phyloP scores from a whole-genome alignment of 2,888 invertebrate species.

The Nephrotoma guestfalica region DNA sequence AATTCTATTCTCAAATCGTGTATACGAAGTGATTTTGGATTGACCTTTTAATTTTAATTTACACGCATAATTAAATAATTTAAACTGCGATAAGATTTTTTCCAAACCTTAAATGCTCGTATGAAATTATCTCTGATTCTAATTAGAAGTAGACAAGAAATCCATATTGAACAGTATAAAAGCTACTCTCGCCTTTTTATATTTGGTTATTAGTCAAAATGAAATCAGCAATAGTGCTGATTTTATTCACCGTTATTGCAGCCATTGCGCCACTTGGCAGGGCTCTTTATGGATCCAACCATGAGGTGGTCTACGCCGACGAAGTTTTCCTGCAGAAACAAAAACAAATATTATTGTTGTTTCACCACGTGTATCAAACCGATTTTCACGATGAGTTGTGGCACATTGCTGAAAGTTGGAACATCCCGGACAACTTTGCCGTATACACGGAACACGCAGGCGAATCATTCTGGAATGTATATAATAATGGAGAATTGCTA shows the following conservation, averaged over 20 bases:
- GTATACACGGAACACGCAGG: conserved; percentile 46
- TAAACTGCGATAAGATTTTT: no score
- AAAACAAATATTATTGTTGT: conserved; percentile 36
- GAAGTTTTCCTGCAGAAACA: conserved; percentile 36
- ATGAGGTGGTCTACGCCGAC: conserved; percentile 32
- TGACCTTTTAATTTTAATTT: no score
- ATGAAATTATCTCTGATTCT: no score
- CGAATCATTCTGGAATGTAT: conserved; percentile 38
- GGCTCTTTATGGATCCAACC: conserved; percentile 9
- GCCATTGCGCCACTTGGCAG: background rate
- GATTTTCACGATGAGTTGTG: conserved; percentile 26
- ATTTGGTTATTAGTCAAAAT: conserved; percentile 15
- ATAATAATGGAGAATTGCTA: conserved; percentile 35
- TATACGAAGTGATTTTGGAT: no score
- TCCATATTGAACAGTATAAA: background rate
- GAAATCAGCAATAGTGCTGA: conserved; percentile 23
- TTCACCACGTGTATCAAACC: conserved; percentile 46
- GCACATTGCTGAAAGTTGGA: conserved; percentile 42
- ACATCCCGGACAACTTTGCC: conserved; percentile 41
- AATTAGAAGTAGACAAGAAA: no score
- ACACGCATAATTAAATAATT: no score
- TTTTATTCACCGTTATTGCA: conserved; percentile 18
- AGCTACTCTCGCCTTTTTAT: background rate
- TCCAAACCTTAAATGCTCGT: no score
- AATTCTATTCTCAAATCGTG: no score